Evolutionary conservation across 2,888 invertebrate species (phyloP).

Genomic region (Campaea margaritaria): DNA sequence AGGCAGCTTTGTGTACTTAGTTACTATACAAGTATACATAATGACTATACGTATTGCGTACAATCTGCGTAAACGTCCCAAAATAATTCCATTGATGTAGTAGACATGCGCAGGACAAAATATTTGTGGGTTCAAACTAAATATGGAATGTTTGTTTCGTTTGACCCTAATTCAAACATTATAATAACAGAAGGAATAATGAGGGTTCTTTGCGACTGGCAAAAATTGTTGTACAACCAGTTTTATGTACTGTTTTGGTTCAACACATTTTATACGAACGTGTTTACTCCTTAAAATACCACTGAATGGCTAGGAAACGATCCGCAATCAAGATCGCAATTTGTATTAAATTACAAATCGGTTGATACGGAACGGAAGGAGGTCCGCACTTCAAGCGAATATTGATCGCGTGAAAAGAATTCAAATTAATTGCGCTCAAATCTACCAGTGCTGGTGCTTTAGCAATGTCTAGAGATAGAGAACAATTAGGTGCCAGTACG

Average conservation of each 20-base stretch:
- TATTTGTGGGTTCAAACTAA: slow-evolving; percentile 40
- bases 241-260: neutral
- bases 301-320: neutral
- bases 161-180: slow-evolving; percentile 14
- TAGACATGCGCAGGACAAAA: slow-evolving; percentile 46
- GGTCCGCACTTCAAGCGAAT: too few species aligned
- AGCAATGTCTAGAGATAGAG: neutral
- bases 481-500: slow-evolving; percentile 1
- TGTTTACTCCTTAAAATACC: neutral
- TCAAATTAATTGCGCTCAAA: neutral
- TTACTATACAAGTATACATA: slow-evolving; percentile 14
- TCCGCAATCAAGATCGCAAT: slow-evolving; percentile 17
- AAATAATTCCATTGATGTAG: slow-evolving; percentile 54
- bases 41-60: slow-evolving; percentile 39
- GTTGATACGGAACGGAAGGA: slow-evolving; percentile 9
- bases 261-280: neutral
- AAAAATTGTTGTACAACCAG: neutral
- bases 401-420: slow-evolving; percentile 1
- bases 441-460: slow-evolving; percentile 11
- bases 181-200: slow-evolving; percentile 22
- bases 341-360: slow-evolving; percentile 13
- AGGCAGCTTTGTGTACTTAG: slow-evolving; percentile 7
- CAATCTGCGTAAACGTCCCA: slow-evolving; percentile 39
- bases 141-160: slow-evolving; percentile 26
- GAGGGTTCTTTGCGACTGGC: slow-evolving; percentile 3